Conservation (phyloP, 2,888 invertebrate species). For the Cremastobaeus sp. region DNA sequence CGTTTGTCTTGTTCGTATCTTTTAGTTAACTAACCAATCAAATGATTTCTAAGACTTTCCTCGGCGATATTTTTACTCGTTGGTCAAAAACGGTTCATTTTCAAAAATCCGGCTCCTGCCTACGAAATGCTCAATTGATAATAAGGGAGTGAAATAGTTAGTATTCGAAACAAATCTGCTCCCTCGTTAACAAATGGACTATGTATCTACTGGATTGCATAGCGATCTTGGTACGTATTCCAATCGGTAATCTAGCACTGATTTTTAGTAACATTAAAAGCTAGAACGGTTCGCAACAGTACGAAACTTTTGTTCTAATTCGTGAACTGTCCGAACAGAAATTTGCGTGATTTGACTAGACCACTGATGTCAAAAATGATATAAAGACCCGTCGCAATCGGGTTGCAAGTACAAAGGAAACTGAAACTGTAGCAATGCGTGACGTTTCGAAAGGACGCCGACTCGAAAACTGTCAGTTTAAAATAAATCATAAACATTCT, state of each 20-base stretch:
- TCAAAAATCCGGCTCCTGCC: too few relatives aligned
- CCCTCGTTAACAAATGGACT: conserved; percentile 51
- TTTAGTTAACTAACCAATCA: too few relatives aligned
- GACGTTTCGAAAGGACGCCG: conserved; percentile 10
- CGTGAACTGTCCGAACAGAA: too few relatives aligned
- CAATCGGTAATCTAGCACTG: conserved; percentile 19
- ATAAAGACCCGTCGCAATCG: conserved; percentile 35
- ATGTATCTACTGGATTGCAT: conserved; percentile 60
- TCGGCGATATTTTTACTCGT: too few relatives aligned
- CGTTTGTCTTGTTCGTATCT: neutral
- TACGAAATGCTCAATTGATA: conserved; percentile 23
- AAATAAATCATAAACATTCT: conserved; percentile 47
- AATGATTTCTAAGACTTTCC: too few relatives aligned
- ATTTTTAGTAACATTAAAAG: conserved; percentile 2
- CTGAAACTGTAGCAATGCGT: conserved; percentile 19
- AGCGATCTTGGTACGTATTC: conserved; percentile 51
- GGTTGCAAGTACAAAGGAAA: conserved; percentile 39
- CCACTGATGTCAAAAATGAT: conserved; percentile 23
- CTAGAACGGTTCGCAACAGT: neutral
- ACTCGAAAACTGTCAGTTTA: conserved; percentile 31
- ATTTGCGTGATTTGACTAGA: conserved; percentile 13
- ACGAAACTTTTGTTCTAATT: neutral
- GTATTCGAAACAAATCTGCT: conserved; percentile 27
- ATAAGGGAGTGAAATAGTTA: conserved; percentile 28
- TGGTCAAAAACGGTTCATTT: too few relatives aligned